Base-by-base conservation (phyloP, 2,888 invertebrate species). In the Endomychus coccineus region DNA sequence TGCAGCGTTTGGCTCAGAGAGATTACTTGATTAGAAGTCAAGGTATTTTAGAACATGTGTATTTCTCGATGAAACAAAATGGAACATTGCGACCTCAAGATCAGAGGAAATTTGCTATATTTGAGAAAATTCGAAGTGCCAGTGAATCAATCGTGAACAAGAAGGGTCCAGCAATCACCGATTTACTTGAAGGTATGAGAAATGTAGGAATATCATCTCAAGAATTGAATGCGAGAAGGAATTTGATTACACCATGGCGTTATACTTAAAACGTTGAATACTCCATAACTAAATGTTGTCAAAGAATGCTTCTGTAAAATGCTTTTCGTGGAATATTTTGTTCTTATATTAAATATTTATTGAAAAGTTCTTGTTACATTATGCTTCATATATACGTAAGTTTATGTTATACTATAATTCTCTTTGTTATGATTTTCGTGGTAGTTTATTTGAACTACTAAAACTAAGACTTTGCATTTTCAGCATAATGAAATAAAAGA, bases 21-120 rank as follows among this genome's bases (percentile, higher is more conserved):
- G 80, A 82, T 52, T 78, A 77, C 58, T 65, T 84, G 30, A 71
- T 84, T 12, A 68, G 78, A 34, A 82, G 79, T 58, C 77, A 78
- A 47, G 80, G 83, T 23, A 71, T 84, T 58, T 59, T 82, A 31
- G 78, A 82, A 53, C 73, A 77, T 61, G 75, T 79, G 40, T 80
- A 80, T 56, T 67, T 74, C 51, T 75, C 77, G 1, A 74, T 81
- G 75, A 78, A 78, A 58, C 74, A 74, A 59, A 78, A 80, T 66
- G 78, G 78, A 36, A 75, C 74, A 1, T 57, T 81, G 34, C 66
- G 78, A 46, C 73, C 76, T 2, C 74, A 75, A 42, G 80, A 80
- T 49, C 76, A 79, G 56, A 70, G 73, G 32, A 80, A 79, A 55
- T 80, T 79, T 54, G 76, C 75, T 27, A 70, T 75, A 31, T 76